phyloP scores from a whole-genome alignment of 2,888 invertebrate genomes.

The Agriopis aurantiaria region DNA sequence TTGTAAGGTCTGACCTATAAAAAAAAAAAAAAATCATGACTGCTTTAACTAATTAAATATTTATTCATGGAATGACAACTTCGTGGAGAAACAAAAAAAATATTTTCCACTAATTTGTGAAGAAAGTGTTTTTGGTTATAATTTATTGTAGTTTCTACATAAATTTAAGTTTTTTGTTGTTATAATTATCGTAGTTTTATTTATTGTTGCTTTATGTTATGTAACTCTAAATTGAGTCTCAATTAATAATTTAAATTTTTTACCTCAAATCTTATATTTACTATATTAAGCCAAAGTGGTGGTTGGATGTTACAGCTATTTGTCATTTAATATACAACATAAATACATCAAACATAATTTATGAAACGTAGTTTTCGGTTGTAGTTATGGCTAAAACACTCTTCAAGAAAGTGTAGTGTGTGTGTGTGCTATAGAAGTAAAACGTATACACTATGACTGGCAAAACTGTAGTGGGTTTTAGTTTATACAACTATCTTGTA shows the following conservation, averaged over 20 bases:
- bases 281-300: conserved; percentile 8
- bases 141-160: neutral
- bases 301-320: conserved; percentile 12
- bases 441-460: neutral
- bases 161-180: neutral
- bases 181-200: neutral
- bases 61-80: neutral
- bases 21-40: too few species aligned
- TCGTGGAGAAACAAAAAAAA: too few species aligned
- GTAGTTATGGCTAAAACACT: neutral
- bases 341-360: neutral
- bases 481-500: neutral
- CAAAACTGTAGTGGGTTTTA: neutral
- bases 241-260: too few species aligned
- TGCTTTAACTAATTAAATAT: neutral
- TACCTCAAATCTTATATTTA: neutral
- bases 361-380: neutral
- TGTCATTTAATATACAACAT: neutral
- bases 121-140: too few species aligned
- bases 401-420: neutral
- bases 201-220: neutral
- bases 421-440: neutral
- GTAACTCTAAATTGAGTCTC: too few species aligned
- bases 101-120: too few species aligned
- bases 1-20: neutral